Evolutionary conservation across 1,140 invertebrate genomes (phyloP).

Genomic region (Dreissena polymorpha): DNA sequence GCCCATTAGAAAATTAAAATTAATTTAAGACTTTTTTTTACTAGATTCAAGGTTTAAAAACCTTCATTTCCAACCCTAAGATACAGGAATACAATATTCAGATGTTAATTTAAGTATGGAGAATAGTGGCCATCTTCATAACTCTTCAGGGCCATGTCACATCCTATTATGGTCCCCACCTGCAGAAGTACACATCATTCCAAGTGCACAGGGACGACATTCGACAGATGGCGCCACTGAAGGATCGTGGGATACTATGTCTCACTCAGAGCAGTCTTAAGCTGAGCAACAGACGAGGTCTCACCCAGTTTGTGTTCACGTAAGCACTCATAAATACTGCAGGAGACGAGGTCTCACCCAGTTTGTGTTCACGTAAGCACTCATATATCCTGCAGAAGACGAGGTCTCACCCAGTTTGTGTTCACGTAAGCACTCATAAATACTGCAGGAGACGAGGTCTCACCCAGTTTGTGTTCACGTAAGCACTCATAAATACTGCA

Average conservation of each 20-base stretch:
- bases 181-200: conserved; percentile 94
- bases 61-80: too few relatives aligned
- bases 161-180: conserved; percentile 92
- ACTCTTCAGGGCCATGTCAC: conserved; percentile 95
- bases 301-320: conserved; percentile 93
- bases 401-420: conserved; percentile 94
- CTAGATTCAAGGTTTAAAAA: too few relatives aligned
- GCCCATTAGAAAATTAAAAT: too few relatives aligned
- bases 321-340: too few relatives aligned
- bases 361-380: too few relatives aligned
- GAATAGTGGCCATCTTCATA: too few relatives aligned
- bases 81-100: too few relatives aligned
- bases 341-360: conserved; percentile 92
- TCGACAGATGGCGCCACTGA: conserved; percentile 88
- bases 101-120: too few relatives aligned
- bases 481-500: conserved; percentile 89
- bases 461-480: too few relatives aligned
- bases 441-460: too few relatives aligned
- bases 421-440: conserved; percentile 88
- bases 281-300: conserved; percentile 91
- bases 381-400: conserved; percentile 90
- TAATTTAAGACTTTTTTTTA: too few relatives aligned
- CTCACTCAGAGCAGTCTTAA: conserved; percentile 90
- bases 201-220: conserved; percentile 94
- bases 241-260: conserved; percentile 89